Base-by-base conservation (phyloP, 2,888 invertebrate genomes). In the Sarcophaga caerulescens region DNA sequence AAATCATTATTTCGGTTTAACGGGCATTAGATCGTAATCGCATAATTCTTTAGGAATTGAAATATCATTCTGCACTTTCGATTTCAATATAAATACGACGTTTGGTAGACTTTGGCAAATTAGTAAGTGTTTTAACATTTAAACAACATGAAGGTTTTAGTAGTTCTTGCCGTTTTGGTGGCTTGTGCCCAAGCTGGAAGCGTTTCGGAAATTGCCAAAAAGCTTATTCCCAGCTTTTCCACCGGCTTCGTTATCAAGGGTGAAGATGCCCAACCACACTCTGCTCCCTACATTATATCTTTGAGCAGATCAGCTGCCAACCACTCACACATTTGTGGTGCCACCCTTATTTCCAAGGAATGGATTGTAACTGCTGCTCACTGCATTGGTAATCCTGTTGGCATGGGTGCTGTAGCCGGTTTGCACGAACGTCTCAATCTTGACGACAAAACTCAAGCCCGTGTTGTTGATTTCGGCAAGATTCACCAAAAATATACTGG, bases 251-350 rank as follows among this genome's bases (percentile, higher is more conserved):
- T 93, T 80, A 91, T 93, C 86, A 92, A 93, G 65, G 93, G 93
- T 59, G 88, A 90, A 59, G 90, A 93, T 6, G 93, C 94, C 1
- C 35, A n/a, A 0, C 91, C 92, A 8, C 93, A 93, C 74, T 88
- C 92, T 10, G 94, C 93, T 8, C 94, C 94, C 0, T 93, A 93
- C 88, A 94, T 94, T 66, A 92, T 93, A 1, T 94, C 94, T 1
- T 76, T 94, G 71, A 90, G 87, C 89, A 35, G 10, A 14, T 80
- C 21, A 1, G 52, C 76, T 3, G 89, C 86, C 1, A 89, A 87
- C 6, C 90, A 90, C 73, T 44, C 91, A 1, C 94, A 94, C 88
- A 88, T 90, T 23, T 94, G 94, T 74, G 94, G 94, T 19, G 94
- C 93, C 14, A 92, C 94, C 66, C 92, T 94, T 88, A 88, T 94